Conservation (phyloP, 2,113 vertebrate genomes). For the Xenus cinereus region DNA sequence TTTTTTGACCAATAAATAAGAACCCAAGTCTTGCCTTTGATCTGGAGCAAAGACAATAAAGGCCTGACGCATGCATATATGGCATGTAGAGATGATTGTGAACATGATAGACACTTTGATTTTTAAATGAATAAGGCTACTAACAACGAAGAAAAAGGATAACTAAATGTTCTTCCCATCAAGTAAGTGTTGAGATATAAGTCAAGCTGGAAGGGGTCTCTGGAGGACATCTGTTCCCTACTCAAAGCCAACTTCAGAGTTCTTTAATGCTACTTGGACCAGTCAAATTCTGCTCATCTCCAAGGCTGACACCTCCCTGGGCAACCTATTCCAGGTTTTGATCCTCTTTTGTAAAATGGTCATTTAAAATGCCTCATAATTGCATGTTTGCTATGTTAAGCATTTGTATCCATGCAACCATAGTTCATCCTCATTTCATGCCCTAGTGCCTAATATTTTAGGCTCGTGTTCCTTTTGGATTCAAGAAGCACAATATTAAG, state of each 20-base stretch:
- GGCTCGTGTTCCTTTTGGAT: not conserved
- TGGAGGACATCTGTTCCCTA: not conserved
- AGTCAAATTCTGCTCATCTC: not conserved
- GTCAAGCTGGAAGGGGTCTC: not conserved
- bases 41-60: not conserved
- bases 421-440: not conserved
- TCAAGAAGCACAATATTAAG: not conserved
- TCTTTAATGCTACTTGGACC: not conserved
- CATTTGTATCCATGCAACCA: not conserved
- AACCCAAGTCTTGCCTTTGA: not conserved
- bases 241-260: not conserved
- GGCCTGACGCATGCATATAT: not conserved
- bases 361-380: not conserved
- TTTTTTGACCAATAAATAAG: not conserved
- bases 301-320: not conserved
- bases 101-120: not conserved
- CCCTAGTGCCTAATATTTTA: not conserved
- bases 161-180: not conserved
- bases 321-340: not conserved
- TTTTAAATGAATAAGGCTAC: not conserved
- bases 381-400: not conserved
- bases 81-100: not conserved
- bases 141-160: not conserved
- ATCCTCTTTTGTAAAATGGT: not conserved
- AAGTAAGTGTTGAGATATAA: fast-evolving